Evolutionary conservation across 2,888 invertebrate genomes (phyloP), one percentile per base, ranked within the genome.

Genomic region (Matsumyia berberina): DNA sequence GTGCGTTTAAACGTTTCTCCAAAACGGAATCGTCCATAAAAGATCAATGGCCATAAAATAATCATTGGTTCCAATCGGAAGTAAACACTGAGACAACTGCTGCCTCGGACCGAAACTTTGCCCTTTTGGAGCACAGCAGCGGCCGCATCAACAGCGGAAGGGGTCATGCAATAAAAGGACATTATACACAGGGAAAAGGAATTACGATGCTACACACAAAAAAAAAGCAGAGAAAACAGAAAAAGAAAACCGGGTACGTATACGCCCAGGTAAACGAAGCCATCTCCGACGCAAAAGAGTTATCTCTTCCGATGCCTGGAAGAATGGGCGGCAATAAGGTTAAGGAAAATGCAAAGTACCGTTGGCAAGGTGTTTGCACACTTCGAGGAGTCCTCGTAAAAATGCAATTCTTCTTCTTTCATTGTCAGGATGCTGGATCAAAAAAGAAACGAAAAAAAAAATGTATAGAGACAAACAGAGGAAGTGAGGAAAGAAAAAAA

Each of bases 31-130:
- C 77, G 87, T 85, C 87, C 87, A 86, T 85, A 87, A 87, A 87
- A 87, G 87, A 87, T 87, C 87, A 87, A 87, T 87, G 85, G 82
- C 87, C 87, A 87, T 87, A 87, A 87, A 85, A 85, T 85, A 87
- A 87, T 86, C 85, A 82, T 79, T 76, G 85, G 87, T 78, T 87
- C 85, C 69, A 77, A 85, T 77, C 82, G 86, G 87, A 86, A 86
- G 82, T 86, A 86, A 86, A 87, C 83, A 86, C 77, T 86, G 80
- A 81, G 81, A 85, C 85, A 78, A 78, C 74, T 82, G 79, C 74
- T 77, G 78, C 81, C 66, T 82, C 57, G 67, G 76, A 83, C 76
- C 49, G 51, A 83, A 85, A 83, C 83, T 83, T 83, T 78, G 73
- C 69, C 83, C 78, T 85, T 39, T 58, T 24, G 24, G 24, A 24